These are phyloP conservation scores for Fistularia tabacaria DNA, from an alignment of 2,797 vertebrate genomes.

Conservation along the genomic window DNA sequence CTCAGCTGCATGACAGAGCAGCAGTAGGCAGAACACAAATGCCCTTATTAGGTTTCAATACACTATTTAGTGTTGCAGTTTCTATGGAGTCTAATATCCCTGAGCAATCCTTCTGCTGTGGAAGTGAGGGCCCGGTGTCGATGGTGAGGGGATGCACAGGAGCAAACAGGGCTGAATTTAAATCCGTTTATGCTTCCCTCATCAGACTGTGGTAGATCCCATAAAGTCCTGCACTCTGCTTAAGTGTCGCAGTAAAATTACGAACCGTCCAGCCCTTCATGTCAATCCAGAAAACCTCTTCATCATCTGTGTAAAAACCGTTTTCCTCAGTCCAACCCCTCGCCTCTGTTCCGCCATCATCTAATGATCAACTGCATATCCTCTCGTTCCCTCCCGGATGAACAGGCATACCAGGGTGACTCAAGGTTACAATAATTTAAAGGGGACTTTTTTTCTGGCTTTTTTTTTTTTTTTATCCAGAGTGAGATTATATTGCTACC, in stretches of 20 bases:
- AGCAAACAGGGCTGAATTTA: slow-evolving; percentile 20
- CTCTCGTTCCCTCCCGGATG: slow-evolving; percentile 20
- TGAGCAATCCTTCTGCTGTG: slow-evolving; percentile 12
- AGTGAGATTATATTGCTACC: slow-evolving; percentile 33
- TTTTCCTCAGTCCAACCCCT: slow-evolving; percentile 8
- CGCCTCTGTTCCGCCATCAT: slow-evolving; percentile 24
- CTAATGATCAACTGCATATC: slow-evolving; percentile 49
- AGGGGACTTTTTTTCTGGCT: slow-evolving; percentile 34
- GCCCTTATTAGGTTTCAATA: slow-evolving; percentile 5
- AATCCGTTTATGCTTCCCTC: slow-evolving; percentile 46
- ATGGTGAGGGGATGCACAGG: slow-evolving; percentile 20
- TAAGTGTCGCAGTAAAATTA: slow-evolving; percentile 36
- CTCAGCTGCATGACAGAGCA: too few relatives aligned
- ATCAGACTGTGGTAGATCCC: slow-evolving; percentile 52
- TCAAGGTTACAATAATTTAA: slow-evolving; percentile 55
- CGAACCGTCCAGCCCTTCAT: slow-evolving; percentile 52
- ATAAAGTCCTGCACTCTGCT: slow-evolving; percentile 39
- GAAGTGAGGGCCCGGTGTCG: slow-evolving; percentile 23
- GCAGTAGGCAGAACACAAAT: neutral
- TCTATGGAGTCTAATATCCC: neutral
- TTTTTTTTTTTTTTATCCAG: slow-evolving; percentile 14
- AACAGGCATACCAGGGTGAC: slow-evolving; percentile 41
- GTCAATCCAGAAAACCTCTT: slow-evolving; percentile 17
- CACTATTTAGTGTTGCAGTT: slow-evolving; percentile 10
- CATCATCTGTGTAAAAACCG: too few relatives aligned